These are phyloP conservation scores for Myiothlypis coronata DNA, from an alignment of 2,797 vertebrate species.

Conservation along the genomic window DNA sequence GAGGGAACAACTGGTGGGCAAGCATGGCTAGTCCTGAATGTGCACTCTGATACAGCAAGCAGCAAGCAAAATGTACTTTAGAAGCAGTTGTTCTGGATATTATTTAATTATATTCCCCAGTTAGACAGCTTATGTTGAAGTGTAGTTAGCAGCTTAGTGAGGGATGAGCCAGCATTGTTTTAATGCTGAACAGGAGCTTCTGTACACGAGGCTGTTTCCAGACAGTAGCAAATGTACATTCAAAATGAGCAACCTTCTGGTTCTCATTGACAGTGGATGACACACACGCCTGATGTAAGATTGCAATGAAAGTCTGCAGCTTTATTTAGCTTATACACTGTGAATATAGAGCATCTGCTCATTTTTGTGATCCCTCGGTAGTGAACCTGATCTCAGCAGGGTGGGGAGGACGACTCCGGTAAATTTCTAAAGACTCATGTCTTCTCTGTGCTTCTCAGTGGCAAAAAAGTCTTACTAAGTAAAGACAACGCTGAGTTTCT, in stretches of 20 bases:
- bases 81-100: constrained; percentile 10
- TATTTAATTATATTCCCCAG: background rate
- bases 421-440: background rate
- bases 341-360: background rate
- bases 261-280: background rate
- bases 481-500: background rate
- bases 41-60: background rate
- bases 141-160: constrained; percentile 21
- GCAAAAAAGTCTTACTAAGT: background rate
- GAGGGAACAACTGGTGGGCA: constrained; percentile 31
- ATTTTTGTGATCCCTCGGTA: background rate
- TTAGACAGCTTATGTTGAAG: background rate
- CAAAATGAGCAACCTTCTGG: background rate
- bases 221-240: background rate
- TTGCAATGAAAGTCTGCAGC: background rate
- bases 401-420: background rate
- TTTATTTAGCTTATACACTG: background rate
- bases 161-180: background rate
- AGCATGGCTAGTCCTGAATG: background rate
- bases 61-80: background rate
- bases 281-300: background rate
- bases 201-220: background rate
- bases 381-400: background rate
- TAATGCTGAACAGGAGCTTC: background rate
- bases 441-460: background rate